Evolutionary conservation across 2,888 invertebrate species (phyloP).

Genomic region (Acronicta alni): DNA sequence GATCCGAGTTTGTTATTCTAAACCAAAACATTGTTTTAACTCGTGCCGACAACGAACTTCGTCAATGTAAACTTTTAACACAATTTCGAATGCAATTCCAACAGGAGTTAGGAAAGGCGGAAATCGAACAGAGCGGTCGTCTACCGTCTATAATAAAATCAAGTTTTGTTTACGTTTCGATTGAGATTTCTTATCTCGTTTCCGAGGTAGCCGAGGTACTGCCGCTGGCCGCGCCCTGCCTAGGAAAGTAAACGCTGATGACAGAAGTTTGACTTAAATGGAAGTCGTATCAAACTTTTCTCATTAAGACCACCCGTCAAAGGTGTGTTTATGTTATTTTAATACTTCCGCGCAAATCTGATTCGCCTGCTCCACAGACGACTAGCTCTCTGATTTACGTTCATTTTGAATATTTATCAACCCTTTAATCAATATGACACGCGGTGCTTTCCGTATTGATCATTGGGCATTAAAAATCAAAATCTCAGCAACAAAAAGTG

Average conservation of each 20-base stretch:
- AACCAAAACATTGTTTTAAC: conserved; percentile 73
- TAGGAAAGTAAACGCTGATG: conserved; percentile 83
- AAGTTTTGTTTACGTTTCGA: conserved; percentile 81
- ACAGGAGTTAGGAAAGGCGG: conserved; percentile 72
- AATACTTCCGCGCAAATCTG: conserved; percentile 79
- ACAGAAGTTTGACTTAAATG: conserved; percentile 87
- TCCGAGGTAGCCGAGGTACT: conserved; percentile 57
- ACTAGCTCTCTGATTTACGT: conserved; percentile 42
- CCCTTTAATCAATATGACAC: conserved; percentile 13
- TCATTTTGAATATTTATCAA: conserved; percentile 22
- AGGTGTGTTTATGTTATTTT: conserved; percentile 88
- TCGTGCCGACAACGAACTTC: conserved; percentile 67
- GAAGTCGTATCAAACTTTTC: conserved; percentile 88
- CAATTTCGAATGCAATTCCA: conserved; percentile 78
- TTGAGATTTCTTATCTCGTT: conserved; percentile 76
- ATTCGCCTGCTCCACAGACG: conserved; percentile 61
- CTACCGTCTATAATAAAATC: conserved; percentile 73
- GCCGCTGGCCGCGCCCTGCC: conserved; percentile 68
- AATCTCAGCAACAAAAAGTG: conserved; percentile 2
- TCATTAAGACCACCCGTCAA: conserved; percentile 87
- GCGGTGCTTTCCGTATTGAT: background rate
- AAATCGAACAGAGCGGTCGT: conserved; percentile 72
- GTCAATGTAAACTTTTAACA: conserved; percentile 80
- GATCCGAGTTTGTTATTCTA: conserved; percentile 70
- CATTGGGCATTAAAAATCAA: conserved; percentile 7